Conservation (phyloP, 2,113 vertebrate genomes). For the Puffinus mauretanicus region DNA sequence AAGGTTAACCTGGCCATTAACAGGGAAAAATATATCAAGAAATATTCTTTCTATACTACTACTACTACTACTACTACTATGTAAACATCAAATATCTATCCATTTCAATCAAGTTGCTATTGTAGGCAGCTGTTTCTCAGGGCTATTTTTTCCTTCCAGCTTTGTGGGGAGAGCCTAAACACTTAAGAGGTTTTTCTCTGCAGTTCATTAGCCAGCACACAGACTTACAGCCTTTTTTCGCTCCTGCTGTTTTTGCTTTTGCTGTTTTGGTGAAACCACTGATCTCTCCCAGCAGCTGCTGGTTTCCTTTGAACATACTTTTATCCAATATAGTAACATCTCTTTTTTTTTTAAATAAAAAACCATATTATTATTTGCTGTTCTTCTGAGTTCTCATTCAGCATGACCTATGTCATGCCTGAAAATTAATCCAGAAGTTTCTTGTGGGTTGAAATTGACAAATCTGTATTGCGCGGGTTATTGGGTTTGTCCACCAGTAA, state of each 20-base stretch:
- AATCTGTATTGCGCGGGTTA: not conserved
- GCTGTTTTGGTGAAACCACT: not conserved
- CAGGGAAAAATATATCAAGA: not conserved
- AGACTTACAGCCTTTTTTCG: not conserved
- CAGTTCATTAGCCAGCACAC: not conserved
- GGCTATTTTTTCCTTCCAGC: not conserved
- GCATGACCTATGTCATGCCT: not conserved
- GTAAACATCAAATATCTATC: not conserved
- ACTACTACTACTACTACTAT: not conserved
- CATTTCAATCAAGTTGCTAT: not conserved
- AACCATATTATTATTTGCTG: not conserved
- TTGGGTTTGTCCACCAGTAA: not conserved
- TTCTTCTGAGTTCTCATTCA: not conserved
- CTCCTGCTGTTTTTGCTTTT: not conserved
- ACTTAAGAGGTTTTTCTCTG: not conserved
- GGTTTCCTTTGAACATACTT: not conserved
- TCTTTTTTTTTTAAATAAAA: not conserved
- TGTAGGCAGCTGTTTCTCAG: not conserved
- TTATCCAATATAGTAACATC: not conserved
- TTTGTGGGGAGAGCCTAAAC: not conserved
- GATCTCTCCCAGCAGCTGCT: not conserved
- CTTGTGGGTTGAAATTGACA: not conserved
- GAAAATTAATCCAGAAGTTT: not conserved
- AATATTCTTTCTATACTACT: not conserved
- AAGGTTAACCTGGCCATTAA: not conserved